Percentiles rank a stretch among this genome's conserved stretches.
These are phyloP conservation scores for Mustelus asterias DNA, from an alignment of 2,113 vertebrate genomes.

Conservation along the genomic window DNA sequence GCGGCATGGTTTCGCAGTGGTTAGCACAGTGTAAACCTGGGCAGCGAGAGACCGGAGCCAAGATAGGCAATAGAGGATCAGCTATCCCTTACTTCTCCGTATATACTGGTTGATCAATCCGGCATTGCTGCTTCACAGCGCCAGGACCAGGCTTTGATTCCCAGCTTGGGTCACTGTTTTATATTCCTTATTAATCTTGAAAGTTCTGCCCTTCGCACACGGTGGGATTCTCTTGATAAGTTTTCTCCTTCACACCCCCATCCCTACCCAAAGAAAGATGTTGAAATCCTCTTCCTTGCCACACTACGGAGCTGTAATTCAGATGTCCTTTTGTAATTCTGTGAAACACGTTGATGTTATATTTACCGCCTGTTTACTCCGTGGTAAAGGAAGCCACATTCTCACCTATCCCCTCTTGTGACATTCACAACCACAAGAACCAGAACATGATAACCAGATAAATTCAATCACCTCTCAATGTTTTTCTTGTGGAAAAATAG, in stretches of 20 bases:
- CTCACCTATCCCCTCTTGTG: neutral
- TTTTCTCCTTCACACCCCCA: neutral
- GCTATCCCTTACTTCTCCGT: neutral
- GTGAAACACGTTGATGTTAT: neutral
- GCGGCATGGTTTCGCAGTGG: too few species aligned
- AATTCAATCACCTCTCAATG: neutral
- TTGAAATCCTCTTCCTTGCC: neutral
- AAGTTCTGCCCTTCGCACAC: neutral
- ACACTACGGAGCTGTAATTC: neutral
- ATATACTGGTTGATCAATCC: too few species aligned
- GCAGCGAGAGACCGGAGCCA: neutral
- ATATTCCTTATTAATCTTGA: neutral
- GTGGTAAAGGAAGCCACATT: neutral
- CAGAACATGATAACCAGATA: neutral
- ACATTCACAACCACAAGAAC: neutral
- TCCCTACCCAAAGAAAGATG: neutral
- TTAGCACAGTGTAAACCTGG: neutral
- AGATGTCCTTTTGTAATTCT: neutral
- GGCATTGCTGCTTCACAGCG: too few species aligned
- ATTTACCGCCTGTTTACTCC: neutral
- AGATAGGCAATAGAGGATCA: neutral
- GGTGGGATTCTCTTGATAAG: neutral
- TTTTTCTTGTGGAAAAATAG: neutral
- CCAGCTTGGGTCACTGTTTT: too few species aligned
- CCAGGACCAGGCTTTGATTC: too few species aligned